Evolutionary conservation across 2,113 vertebrate species (phyloP).

Genomic region (Cynopterus brachyotis): DNA sequence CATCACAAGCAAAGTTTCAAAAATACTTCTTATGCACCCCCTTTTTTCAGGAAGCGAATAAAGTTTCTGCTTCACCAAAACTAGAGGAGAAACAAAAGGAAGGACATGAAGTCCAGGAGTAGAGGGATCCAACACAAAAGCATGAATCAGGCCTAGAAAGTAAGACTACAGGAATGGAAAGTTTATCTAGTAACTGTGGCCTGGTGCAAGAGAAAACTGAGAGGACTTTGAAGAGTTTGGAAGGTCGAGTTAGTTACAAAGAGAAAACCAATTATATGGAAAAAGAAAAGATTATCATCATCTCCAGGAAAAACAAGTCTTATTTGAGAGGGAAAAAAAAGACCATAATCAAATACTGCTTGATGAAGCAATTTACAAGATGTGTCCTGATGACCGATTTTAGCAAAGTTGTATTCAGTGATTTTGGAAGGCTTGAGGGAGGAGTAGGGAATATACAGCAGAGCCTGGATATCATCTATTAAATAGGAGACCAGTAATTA

Average conservation of each 20-base stretch:
- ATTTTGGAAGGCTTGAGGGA: neutral
- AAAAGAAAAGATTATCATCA: neutral
- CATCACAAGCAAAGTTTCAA: neutral
- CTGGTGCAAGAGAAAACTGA: neutral
- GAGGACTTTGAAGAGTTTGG: neutral
- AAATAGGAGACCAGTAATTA: neutral
- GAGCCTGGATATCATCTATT: neutral
- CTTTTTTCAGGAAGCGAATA: neutral
- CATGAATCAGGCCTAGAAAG: neutral
- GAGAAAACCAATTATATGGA: neutral
- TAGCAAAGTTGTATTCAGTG: neutral
- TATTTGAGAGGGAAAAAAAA: neutral
- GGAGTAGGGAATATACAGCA: neutral
- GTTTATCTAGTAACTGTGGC: neutral
- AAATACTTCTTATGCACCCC: neutral
- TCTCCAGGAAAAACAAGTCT: neutral
- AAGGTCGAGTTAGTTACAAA: neutral
- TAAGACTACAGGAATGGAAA: neutral
- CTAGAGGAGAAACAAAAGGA: neutral
- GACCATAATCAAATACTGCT: neutral
- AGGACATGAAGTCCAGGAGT: neutral
- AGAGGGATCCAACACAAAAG: accelerated
- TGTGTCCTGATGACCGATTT: neutral
- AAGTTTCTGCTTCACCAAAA: neutral
- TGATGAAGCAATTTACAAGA: neutral